These are phyloP conservation scores for Pollenia angustigena DNA, from an alignment of 2,888 invertebrate genomes.

Conservation along the genomic window DNA sequence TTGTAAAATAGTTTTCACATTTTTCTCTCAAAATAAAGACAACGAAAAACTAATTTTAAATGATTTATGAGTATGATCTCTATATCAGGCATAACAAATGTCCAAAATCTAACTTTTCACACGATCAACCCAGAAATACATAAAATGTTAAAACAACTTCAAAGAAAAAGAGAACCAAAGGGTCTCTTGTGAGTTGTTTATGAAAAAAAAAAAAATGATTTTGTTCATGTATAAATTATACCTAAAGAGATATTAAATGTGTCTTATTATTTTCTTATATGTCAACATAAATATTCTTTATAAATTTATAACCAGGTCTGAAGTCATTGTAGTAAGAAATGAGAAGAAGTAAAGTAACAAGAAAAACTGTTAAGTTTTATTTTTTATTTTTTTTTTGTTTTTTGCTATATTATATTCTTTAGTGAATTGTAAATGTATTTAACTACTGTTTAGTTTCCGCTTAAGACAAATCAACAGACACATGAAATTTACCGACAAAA, in stretches of 20 bases:
- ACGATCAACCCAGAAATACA: constrained; percentile 42
- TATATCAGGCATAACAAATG: constrained; percentile 39
- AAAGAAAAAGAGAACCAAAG: constrained; percentile 17
- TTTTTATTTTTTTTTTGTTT: constrained; percentile 45
- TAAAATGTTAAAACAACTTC: constrained; percentile 12
- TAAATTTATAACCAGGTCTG: constrained; percentile 66
- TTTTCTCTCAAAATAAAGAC: neutral
- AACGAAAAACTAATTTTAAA: constrained; percentile 7
- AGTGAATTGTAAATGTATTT: constrained; percentile 34
- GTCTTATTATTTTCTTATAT: constrained; percentile 74
- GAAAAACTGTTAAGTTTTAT: constrained; percentile 38
- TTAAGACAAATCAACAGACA: constrained; percentile 44
- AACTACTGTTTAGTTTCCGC: constrained; percentile 69
- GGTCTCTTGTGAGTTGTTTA: constrained; percentile 22
- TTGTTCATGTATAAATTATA: constrained; percentile 47
- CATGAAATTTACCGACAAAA: neutral
- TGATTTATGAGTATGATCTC: constrained; percentile 40
- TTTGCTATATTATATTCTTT: constrained; percentile 22
- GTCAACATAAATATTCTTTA: constrained; percentile 74
- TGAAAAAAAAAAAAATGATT: constrained; percentile 5
- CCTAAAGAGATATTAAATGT: constrained; percentile 64
- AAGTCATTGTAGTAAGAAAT: constrained; percentile 16
- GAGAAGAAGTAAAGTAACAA: neutral
- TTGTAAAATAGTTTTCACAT: neutral
- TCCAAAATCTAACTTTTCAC: constrained; percentile 53